phyloP scores from a whole-genome alignment of 2,113 vertebrate species.

The Plotosus lineatus region DNA sequence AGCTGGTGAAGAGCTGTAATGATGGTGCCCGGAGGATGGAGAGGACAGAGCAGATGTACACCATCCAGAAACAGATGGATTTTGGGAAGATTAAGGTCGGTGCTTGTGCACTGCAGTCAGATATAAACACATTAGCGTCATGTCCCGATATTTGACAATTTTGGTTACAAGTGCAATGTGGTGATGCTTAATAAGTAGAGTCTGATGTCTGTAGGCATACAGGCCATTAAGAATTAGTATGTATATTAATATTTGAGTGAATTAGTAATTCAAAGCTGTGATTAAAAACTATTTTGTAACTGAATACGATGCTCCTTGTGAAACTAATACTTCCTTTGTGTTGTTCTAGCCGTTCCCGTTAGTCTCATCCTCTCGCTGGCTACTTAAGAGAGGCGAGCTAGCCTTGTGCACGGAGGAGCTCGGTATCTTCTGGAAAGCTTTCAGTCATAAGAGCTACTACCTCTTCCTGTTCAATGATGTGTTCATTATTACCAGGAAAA shows the following conservation, averaged over 20 bases:
- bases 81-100: slow-evolving; percentile 93
- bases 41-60: slow-evolving; percentile 92
- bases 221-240: too few relatives aligned
- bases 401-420: slow-evolving; percentile 74
- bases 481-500: slow-evolving; percentile 91
- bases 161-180: not conserved
- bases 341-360: slow-evolving; percentile 80
- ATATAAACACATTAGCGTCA: not conserved
- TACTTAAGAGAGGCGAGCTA: slow-evolving; percentile 87
- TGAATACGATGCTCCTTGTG: not conserved
- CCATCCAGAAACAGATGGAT: slow-evolving; percentile 90
- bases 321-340: not conserved
- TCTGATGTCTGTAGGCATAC: not conserved
- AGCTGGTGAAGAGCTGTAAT: slow-evolving; percentile 90
- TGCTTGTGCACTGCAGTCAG: not conserved
- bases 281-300: not conserved
- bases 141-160: not conserved
- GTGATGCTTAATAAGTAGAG: not conserved
- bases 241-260: too few relatives aligned
- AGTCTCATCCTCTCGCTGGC: slow-evolving; percentile 87
- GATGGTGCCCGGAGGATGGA: slow-evolving; percentile 91
- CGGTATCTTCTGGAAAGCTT: slow-evolving; percentile 82
- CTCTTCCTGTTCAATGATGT: slow-evolving; percentile 92
- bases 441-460: slow-evolving; percentile 78
- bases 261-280: not conserved